Percentiles rank a stretch among this genome's conserved stretches.
Evolutionary conservation across 2,797 vertebrate species (phyloP).

Genomic region (Tokudaia tokunoshimensis): DNA sequence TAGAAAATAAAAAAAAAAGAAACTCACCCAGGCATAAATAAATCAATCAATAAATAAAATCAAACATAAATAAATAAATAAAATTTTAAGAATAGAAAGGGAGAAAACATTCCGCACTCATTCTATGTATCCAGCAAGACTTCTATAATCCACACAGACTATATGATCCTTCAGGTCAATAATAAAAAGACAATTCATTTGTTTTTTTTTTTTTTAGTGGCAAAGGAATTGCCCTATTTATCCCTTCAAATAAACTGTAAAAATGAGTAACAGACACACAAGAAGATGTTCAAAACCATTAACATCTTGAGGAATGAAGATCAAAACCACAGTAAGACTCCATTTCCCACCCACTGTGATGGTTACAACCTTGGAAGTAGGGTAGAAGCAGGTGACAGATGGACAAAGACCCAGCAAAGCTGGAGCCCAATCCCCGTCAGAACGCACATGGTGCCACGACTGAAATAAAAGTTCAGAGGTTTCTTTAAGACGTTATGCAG

Average conservation of each 20-base stretch:
- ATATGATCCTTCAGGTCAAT: conserved; percentile 11
- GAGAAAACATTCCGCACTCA: not conserved
- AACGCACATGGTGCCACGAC: not conserved
- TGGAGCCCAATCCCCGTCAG: not conserved
- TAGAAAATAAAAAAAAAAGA: not conserved
- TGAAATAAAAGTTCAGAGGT: too few relatives aligned
- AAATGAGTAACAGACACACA: not conserved
- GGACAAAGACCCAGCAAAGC: not conserved
- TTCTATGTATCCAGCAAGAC: not conserved
- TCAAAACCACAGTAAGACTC: not conserved
- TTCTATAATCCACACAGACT: not conserved
- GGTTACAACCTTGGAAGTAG: not conserved
- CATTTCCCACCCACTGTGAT: not conserved
- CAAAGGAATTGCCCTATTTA: not conserved
- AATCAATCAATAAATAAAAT: not conserved
- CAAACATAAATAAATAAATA: too few relatives aligned
- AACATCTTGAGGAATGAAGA: not conserved
- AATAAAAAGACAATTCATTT: not conserved
- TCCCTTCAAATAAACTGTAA: not conserved
- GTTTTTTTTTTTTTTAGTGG: not conserved
- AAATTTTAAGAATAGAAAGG: too few relatives aligned
- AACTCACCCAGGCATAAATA: not conserved
- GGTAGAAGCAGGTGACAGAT: too few relatives aligned
- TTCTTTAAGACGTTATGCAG: too few relatives aligned
- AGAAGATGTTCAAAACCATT: not conserved